Percentiles rank a stretch among this genome's conserved stretches.
Conservation (phyloP, 2,113 vertebrate genomes). For the Benthochromis sp. region DNA sequence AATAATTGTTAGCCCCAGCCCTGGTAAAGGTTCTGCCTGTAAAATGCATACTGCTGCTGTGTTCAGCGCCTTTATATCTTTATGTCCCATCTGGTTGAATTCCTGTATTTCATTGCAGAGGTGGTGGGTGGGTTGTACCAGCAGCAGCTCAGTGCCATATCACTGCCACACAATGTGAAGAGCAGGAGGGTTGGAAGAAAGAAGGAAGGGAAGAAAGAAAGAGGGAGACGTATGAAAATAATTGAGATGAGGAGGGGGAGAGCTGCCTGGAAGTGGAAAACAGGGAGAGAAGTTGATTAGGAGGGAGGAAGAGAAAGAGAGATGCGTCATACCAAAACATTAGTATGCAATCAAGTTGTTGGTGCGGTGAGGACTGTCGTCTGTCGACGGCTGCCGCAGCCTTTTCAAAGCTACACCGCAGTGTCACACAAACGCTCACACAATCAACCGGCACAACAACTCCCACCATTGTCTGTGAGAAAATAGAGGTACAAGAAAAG, state of each 20-base stretch:
- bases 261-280: background rate
- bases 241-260: background rate
- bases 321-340: slow-evolving; percentile 51
- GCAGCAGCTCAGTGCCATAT: slow-evolving; percentile 34
- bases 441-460: background rate
- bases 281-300: background rate
- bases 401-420: slow-evolving; percentile 22
- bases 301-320: background rate
- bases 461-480: slow-evolving; percentile 19
- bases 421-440: slow-evolving; percentile 9
- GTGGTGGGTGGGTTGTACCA: slow-evolving; percentile 28
- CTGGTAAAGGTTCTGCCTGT: background rate
- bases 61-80: background rate
- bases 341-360: slow-evolving; percentile 56
- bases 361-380: slow-evolving; percentile 20
- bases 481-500: background rate
- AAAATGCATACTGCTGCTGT: background rate
- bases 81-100: background rate
- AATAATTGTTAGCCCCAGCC: background rate
- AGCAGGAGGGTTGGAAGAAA: slow-evolving; percentile 1
- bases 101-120: slow-evolving; percentile 17
- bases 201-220: background rate
- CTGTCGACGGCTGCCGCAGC: slow-evolving; percentile 38
- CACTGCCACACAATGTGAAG: slow-evolving; percentile 28
- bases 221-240: slow-evolving; percentile 20